Evolutionary conservation across 1,140 invertebrate species (phyloP).

Genomic region (Drosophila lini): DNA sequence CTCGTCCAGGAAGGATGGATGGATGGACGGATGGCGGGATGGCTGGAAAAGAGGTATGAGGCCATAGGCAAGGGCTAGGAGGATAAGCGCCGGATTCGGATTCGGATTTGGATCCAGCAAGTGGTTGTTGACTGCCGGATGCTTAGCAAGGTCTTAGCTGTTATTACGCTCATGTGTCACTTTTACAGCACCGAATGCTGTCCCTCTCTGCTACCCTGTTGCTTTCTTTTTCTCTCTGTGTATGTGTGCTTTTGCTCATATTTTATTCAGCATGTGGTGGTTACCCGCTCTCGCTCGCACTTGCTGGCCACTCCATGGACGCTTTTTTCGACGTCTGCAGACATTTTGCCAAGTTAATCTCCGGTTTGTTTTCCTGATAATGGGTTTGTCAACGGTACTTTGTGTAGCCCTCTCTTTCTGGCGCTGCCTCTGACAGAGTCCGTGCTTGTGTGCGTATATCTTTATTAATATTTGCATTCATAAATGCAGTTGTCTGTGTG

Average conservation of each 20-base stretch:
- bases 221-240: conserved; percentile 7
- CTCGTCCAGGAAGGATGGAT: conserved; percentile 25
- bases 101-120: conserved; percentile 50
- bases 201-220: conserved; percentile 2
- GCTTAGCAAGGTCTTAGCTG: conserved; percentile 81
- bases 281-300: conserved; percentile 50
- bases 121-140: conserved; percentile 81
- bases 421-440: conserved; percentile 8
- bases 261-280: conserved; percentile 74
- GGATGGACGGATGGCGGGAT: not conserved
- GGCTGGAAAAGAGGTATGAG: not conserved
- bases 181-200: conserved; percentile 54
- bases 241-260: conserved; percentile 57
- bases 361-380: conserved; percentile 83
- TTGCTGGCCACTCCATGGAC: not conserved
- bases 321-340: conserved; percentile 72
- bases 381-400: conserved; percentile 81
- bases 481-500: conserved; percentile 55
- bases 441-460: conserved; percentile 26
- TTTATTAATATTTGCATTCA: conserved; percentile 56
- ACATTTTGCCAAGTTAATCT: conserved; percentile 83
- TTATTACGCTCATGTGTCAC: conserved; percentile 82
- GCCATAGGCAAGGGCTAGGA: conserved; percentile 15
- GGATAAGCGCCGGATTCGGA: conserved; percentile 5
- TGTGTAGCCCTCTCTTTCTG: conserved; percentile 59